phyloP scores from a whole-genome alignment of 2,797 vertebrate species.

The Labeo calbasu region DNA sequence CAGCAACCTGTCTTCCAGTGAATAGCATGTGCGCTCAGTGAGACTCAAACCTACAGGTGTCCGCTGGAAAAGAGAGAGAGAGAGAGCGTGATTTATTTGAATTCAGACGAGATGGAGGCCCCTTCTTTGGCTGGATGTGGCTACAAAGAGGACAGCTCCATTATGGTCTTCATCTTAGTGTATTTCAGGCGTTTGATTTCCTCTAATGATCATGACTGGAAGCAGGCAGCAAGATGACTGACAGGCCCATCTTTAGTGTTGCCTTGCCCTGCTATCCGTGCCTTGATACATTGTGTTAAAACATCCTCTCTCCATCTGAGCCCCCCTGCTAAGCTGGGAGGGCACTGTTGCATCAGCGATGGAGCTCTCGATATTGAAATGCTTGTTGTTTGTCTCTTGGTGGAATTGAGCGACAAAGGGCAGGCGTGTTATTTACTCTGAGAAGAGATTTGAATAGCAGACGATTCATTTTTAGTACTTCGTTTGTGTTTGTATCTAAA shows the following conservation, averaged over 20 bases:
- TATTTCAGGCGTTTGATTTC: conserved; percentile 70
- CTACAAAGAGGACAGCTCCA: conserved; percentile 66
- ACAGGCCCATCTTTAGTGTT: conserved; percentile 70
- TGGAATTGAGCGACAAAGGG: neutral
- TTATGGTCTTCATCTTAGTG: conserved; percentile 65
- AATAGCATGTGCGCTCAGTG: conserved; percentile 45
- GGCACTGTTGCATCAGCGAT: conserved; percentile 16
- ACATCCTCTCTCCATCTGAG: neutral
- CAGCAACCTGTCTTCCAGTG: conserved; percentile 46
- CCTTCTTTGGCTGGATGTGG: conserved; percentile 69
- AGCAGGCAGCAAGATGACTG: conserved; percentile 72
- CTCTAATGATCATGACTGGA: conserved; percentile 65
- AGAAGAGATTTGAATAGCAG: neutral
- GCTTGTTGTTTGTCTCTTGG: conserved; percentile 17
- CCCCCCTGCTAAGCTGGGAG: conserved; percentile 2
- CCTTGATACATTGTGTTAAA: conserved; percentile 7
- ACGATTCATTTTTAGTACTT: neutral
- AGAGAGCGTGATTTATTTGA: conserved; percentile 38
- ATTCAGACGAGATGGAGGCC: conserved; percentile 49
- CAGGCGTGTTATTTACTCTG: neutral
- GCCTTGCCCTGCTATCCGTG: conserved; percentile 65
- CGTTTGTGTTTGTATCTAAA: neutral
- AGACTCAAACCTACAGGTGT: conserved; percentile 66
- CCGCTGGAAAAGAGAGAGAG: conserved; percentile 61
- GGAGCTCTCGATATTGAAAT: conserved; percentile 10